Evolutionary conservation across 2,113 vertebrate species (phyloP), one percentile per base, ranked within the genome.

Genomic region (Colinus virginianus): DNA sequence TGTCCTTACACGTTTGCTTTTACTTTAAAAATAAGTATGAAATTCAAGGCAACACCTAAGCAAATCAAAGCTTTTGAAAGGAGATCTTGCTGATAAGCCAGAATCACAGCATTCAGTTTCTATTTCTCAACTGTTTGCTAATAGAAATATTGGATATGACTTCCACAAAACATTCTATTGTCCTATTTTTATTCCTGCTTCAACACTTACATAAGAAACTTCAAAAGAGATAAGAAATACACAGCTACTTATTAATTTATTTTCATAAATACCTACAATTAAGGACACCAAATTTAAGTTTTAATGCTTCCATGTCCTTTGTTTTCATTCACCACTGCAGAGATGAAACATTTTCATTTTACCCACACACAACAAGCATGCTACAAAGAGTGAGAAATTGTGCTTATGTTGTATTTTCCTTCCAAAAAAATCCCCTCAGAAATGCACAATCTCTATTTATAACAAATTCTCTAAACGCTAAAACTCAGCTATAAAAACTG

Each of bases 21-120:
- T 3, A 1, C 6, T 53, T 49, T 32, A 11, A 34, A 51, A 58
- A 51, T 12, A 1, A 90, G 25, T 43, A 55, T 1, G 5, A 86
- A 80, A 84, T 8, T 82, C n/a, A 62, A 82, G 40, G 58, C 58
- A 48, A 3, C 45, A 95, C 59, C 12, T 42, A 91, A 53, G 4
- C 26, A 84, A 90, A 76, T 69, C 82, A 91, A 77, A 23, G 2
- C 55, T 79, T 85, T 34, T n/a, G 67, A 76, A 79, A 88, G 78
- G 26, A 70, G 91, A 55, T 83, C 63, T 88, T 93, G 78, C 78
- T 85, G 64, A 85, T 88, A 55, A 6, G 46, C 34, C 46, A 78
- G 46, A 91, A 83, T 63, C 6, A 3, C 59, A 94, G 49, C 8
- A 85, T n/a, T 94, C 91, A 93, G 64, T 43, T 94, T 72, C 51